Conservation (phyloP, 1,140 invertebrate species). For the Ditylenchus dipsaci region DNA sequence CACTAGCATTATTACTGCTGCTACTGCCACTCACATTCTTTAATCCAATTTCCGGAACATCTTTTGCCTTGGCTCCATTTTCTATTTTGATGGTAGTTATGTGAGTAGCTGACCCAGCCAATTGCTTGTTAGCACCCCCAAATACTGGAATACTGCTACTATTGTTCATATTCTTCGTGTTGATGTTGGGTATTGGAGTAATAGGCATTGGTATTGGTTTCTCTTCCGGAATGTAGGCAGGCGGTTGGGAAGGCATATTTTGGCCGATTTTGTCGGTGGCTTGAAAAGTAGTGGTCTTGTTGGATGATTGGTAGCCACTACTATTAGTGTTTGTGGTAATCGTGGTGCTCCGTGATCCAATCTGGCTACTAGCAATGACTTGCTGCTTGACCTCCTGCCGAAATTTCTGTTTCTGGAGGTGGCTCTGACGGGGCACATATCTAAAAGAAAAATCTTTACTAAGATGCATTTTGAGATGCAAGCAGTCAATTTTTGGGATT, state of each 20-base stretch:
- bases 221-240: not conserved
- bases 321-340: not conserved
- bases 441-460: too few species aligned
- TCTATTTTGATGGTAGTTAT: not conserved
- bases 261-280: not conserved
- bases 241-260: not conserved
- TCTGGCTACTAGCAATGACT: not conserved
- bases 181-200: not conserved
- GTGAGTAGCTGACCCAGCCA: not conserved
- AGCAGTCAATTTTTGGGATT: too few species aligned
- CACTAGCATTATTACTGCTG: too few species aligned
- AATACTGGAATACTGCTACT: not conserved
- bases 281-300: not conserved
- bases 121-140: not conserved
- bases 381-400: constrained; percentile 3
- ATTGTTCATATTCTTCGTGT: not conserved
- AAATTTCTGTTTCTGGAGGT: constrained; percentile 8
- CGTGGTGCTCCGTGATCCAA: not conserved
- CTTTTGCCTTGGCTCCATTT: not conserved
- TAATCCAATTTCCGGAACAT: not conserved
- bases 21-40: not conserved
- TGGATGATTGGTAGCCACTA: not conserved
- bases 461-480: too few species aligned
- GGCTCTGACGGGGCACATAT: constrained; percentile 75
- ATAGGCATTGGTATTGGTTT: not conserved